Conservation (phyloP, 2,113 vertebrate species). For the Malurus alboscapulatus region DNA sequence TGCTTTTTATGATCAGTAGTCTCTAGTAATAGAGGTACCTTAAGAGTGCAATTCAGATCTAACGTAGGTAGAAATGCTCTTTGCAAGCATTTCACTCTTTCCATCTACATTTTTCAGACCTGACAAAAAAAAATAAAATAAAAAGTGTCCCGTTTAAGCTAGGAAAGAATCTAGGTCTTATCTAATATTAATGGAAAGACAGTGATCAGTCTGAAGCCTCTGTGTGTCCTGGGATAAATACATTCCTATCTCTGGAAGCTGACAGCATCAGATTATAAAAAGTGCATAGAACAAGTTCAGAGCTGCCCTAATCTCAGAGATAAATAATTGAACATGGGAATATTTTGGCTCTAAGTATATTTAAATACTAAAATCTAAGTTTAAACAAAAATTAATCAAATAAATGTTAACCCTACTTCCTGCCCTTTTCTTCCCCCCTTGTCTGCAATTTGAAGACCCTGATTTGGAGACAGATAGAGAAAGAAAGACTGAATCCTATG, state of each 20-base stretch:
- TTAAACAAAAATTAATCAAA: not conserved
- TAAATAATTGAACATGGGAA: conserved; percentile 4
- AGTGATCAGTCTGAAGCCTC: not conserved
- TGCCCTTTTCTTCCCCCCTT: not conserved
- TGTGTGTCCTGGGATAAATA: not conserved
- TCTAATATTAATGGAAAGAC: not conserved
- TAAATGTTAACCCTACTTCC: not conserved
- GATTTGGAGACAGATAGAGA: not conserved
- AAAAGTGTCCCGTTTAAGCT: not conserved
- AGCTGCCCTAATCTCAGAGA: not conserved
- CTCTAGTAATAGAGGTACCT: not conserved
- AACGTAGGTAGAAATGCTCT: not conserved
- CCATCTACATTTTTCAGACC: not conserved
- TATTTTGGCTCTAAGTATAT: not conserved
- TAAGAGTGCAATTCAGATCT: not conserved
- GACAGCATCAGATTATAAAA: not conserved
- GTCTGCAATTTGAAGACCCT: not conserved
- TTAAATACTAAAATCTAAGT: not conserved
- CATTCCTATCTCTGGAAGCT: not conserved
- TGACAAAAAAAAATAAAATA: not conserved
- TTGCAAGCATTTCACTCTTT: not conserved
- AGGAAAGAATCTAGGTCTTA: not conserved
- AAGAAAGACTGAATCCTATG: not conserved
- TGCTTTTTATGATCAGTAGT: not conserved
- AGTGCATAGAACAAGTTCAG: not conserved